Evolutionary conservation across 2,113 vertebrate species (phyloP).

Genomic region (Centropristis striata): DNA sequence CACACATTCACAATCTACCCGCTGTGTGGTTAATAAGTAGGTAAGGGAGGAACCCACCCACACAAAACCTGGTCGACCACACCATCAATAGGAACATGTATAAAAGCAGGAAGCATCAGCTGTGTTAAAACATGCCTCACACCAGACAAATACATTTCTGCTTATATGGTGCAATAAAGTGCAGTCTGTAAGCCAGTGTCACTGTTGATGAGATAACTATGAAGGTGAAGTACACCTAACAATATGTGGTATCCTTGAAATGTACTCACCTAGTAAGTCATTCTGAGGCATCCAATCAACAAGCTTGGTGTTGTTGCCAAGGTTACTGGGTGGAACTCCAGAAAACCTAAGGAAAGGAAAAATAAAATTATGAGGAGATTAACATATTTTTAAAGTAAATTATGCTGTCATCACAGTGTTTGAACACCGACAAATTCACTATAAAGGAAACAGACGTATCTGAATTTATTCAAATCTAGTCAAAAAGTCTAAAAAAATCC

Average conservation of each 20-base stretch:
- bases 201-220: not conserved
- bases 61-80: not conserved
- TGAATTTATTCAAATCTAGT: too few relatives aligned
- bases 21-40: slow-evolving; percentile 1
- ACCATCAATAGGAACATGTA: not conserved
- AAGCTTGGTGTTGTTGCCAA: slow-evolving; percentile 97
- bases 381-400: not conserved
- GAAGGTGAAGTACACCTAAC: not conserved
- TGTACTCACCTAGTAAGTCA: slow-evolving; percentile 93
- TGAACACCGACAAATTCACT: not conserved
- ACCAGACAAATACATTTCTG: not conserved
- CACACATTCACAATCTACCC: not conserved
- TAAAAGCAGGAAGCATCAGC: not conserved
- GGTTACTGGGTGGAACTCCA: slow-evolving; percentile 92
- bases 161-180: not conserved
- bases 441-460: too few relatives aligned
- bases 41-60: not conserved
- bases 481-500: too few relatives aligned
- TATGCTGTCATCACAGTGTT: not conserved
- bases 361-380: not conserved
- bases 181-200: not conserved
- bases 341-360: slow-evolving; percentile 89
- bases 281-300: slow-evolving; percentile 99
- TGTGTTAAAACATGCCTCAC: slow-evolving; percentile 13
- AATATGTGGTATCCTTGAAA: not conserved